A percentile compares a stretch with the other conserved stretches of the same genome.
Conservation (phyloP, 1,140 invertebrate species). For the Sinonovacula constricta region DNA sequence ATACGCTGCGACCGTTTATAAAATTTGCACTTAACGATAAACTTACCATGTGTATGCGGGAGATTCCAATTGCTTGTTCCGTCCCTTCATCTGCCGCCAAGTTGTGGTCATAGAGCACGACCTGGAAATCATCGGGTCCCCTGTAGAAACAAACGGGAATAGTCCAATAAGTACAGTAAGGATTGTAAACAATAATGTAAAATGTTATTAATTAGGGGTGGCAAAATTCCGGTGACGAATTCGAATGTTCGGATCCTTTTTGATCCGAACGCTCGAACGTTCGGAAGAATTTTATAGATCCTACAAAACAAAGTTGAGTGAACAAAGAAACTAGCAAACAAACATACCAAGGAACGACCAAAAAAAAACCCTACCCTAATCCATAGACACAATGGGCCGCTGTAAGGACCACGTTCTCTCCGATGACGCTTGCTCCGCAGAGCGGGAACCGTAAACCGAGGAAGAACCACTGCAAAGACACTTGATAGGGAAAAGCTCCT, state of each 20-base stretch:
- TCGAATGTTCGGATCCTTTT: too few species aligned
- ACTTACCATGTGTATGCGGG: background rate
- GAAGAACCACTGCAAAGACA: slow-evolving; percentile 23
- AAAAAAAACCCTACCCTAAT: background rate
- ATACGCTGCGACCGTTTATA: too few species aligned
- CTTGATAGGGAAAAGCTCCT: slow-evolving; percentile 27
- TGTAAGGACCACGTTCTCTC: slow-evolving; percentile 3
- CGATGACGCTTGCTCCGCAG: slow-evolving; percentile 31
- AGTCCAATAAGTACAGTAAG: too few species aligned
- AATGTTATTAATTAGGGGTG: background rate
- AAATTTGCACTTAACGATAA: too few species aligned
- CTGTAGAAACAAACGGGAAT: too few species aligned
- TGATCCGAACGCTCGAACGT: too few species aligned
- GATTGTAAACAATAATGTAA: too few species aligned
- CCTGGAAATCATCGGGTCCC: too few species aligned
- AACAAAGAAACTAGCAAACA: background rate
- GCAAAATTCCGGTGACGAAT: too few species aligned
- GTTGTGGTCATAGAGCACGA: slow-evolving; percentile 28
- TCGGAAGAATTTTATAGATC: background rate
- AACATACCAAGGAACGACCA: background rate
- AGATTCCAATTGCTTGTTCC: slow-evolving; percentile 4
- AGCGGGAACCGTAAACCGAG: slow-evolving; percentile 3
- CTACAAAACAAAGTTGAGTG: background rate
- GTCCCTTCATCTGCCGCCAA: background rate
- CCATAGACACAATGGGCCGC: slow-evolving; percentile 28